Conservation (phyloP, 2,797 vertebrate species). For the Sylvilagus floridanus region DNA sequence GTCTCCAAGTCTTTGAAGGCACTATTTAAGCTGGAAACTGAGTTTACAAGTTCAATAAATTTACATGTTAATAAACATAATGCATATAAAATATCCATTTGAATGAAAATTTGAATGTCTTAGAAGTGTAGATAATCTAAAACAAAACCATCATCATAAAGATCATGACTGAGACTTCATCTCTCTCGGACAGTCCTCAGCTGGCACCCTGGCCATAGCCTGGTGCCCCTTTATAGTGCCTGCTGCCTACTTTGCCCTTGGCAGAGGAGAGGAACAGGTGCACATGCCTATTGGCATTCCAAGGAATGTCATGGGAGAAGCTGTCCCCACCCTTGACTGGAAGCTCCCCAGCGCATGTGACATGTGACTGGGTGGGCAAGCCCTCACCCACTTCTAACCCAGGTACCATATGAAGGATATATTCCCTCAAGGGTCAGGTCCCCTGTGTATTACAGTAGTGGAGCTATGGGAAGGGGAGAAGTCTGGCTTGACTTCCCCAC, state of each 20-base stretch:
- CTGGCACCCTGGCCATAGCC: background rate
- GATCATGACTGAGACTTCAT: background rate
- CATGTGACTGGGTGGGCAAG: background rate
- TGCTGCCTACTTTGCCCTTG: background rate
- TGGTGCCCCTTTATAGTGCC: background rate
- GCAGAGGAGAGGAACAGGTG: background rate
- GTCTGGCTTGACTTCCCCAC: background rate
- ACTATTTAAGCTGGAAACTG: background rate
- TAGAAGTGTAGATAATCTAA: slow-evolving; percentile 10
- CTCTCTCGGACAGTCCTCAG: background rate
- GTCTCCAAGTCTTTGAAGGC: background rate
- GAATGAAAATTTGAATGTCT: slow-evolving; percentile 39
- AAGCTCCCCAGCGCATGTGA: background rate
- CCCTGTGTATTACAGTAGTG: too few species aligned
- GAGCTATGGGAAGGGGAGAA: background rate
- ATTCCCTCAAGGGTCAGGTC: background rate
- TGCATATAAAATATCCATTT: slow-evolving; percentile 6
- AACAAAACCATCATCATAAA: background rate
- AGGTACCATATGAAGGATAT: background rate
- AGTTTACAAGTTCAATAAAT: slow-evolving; percentile 27
- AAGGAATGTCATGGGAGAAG: too few species aligned
- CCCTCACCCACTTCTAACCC: background rate
- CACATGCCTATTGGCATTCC: background rate
- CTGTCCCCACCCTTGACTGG: background rate
- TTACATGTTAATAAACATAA: slow-evolving; percentile 46